phyloP scores from a whole-genome alignment of 1,140 invertebrate species.

The Cyclargus thomasi region DNA sequence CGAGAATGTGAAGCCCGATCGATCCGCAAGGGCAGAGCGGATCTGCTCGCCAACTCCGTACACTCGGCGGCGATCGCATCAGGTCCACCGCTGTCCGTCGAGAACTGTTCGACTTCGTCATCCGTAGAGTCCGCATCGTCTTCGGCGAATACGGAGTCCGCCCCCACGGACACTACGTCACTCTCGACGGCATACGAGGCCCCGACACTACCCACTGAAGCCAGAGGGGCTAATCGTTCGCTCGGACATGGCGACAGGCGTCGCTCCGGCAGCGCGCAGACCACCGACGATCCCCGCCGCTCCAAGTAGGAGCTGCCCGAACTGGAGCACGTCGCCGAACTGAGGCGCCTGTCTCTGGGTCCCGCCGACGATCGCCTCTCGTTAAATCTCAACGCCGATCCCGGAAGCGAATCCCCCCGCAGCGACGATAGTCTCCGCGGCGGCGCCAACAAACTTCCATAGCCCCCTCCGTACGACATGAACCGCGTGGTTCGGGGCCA shows the following conservation, averaged over 20 bases:
- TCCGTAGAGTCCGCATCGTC: constrained; percentile 84
- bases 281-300: constrained; percentile 83
- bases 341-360: constrained; percentile 80
- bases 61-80: constrained; percentile 43
- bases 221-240: constrained; percentile 83
- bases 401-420: constrained; percentile 74
- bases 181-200: constrained; percentile 81
- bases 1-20: constrained; percentile 55
- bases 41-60: constrained; percentile 54
- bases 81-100: constrained; percentile 82
- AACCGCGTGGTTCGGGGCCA: constrained; percentile 77
- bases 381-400: constrained; percentile 73
- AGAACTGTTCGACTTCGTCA: constrained; percentile 87
- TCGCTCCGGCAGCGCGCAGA: constrained; percentile 80
- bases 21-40: constrained; percentile 38
- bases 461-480: constrained; percentile 82
- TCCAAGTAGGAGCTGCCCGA: constrained; percentile 88
- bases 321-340: constrained; percentile 87
- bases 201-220: constrained; percentile 85
- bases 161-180: constrained; percentile 81
- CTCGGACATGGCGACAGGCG: constrained; percentile 86
- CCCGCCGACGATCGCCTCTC: constrained; percentile 71
- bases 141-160: constrained; percentile 84
- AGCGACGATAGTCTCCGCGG: constrained; percentile 76
- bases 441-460: constrained; percentile 80